phyloP scores from a whole-genome alignment of 2,113 vertebrate species.

The Rhipidura dahli region DNA sequence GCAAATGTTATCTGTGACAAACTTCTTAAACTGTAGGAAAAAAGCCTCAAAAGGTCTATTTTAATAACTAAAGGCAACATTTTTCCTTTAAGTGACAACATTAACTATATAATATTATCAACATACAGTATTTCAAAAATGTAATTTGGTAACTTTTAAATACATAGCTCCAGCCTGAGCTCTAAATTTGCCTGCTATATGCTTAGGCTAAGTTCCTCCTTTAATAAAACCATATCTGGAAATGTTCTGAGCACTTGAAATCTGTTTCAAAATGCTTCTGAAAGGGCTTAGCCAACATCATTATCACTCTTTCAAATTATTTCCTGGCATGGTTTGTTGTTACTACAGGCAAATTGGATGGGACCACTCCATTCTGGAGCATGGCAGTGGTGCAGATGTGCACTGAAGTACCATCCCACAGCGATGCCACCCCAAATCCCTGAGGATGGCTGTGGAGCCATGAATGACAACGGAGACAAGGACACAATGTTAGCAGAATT shows the following conservation, averaged over 20 bases:
- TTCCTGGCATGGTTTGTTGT: background rate
- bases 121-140: background rate
- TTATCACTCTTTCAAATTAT: background rate
- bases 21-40: background rate
- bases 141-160: background rate
- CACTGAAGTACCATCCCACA: background rate
- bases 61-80: background rate
- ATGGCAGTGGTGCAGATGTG: background rate
- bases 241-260: background rate
- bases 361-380: background rate
- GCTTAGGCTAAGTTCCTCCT: background rate
- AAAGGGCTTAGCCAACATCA: fast-evolving
- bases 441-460: background rate
- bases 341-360: background rate
- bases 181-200: background rate
- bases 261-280: background rate
- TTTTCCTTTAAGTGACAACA: background rate
- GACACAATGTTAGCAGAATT: background rate
- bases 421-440: background rate
- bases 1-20: background rate
- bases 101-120: background rate
- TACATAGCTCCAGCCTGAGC: background rate
- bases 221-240: background rate
- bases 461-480: background rate
- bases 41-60: background rate